phyloP scores from a whole-genome alignment of 2,113 vertebrate genomes.

The Myotis brandtii region DNA sequence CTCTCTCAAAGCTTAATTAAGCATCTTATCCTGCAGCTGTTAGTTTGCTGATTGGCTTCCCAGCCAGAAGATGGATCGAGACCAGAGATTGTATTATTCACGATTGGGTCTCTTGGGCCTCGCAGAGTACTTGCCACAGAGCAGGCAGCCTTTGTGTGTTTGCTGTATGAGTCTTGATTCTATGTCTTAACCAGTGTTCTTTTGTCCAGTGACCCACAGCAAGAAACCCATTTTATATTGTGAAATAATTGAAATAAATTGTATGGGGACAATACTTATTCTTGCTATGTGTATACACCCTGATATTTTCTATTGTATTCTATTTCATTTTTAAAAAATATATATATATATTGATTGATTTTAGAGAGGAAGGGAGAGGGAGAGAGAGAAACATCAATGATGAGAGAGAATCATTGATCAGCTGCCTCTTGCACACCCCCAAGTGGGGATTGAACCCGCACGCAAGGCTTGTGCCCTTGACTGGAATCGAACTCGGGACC shows the following conservation, averaged over 20 bases:
- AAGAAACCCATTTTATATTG: background rate
- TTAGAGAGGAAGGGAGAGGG: background rate
- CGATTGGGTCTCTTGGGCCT: background rate
- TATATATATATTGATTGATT: too few species aligned
- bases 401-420: background rate
- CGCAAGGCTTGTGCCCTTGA: background rate
- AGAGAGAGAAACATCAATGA: background rate
- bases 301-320: background rate
- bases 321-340: background rate
- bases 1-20: background rate
- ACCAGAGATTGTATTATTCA: background rate
- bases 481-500: background rate
- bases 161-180: background rate
- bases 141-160: background rate
- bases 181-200: background rate
- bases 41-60: constrained; percentile 3
- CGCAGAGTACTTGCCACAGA: background rate
- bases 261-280: background rate
- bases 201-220: background rate
- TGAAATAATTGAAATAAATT: background rate
- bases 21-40: background rate
- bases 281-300: background rate
- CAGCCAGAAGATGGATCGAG: background rate
- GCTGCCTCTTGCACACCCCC: background rate
- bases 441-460: background rate